Conservation (phyloP, 2,797 vertebrate species). For the Danio jaintianensis region DNA sequence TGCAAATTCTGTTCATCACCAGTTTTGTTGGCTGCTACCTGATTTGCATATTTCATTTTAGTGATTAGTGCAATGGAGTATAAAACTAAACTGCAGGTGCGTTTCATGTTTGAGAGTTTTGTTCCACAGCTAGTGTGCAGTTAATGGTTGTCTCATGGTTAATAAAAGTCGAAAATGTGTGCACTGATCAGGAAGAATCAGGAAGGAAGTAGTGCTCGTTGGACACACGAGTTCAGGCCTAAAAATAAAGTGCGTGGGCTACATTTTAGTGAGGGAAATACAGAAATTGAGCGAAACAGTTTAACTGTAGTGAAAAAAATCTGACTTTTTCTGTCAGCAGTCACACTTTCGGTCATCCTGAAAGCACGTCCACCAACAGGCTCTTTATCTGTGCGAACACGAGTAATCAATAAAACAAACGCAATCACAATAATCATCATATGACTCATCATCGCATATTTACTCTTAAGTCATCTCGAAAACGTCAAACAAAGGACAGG, state of each 20-base stretch:
- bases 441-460: constrained; percentile 30
- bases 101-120: background rate
- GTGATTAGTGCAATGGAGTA: background rate
- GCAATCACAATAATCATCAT: constrained; percentile 14
- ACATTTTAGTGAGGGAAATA: background rate
- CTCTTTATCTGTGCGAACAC: background rate
- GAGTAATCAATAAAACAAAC: constrained; percentile 22
- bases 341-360: background rate
- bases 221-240: background rate
- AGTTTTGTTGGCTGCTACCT: background rate
- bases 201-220: constrained; percentile 12
- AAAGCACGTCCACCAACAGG: background rate
- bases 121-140: background rate
- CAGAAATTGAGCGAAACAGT: background rate
- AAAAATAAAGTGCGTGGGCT: background rate
- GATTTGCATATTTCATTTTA: background rate
- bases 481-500: constrained; percentile 35
- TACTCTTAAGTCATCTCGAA: constrained; percentile 18
- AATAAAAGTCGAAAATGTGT: constrained; percentile 17
- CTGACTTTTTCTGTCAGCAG: background rate
- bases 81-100: background rate
- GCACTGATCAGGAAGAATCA: constrained; percentile 10
- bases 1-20: background rate
- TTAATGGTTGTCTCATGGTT: constrained; percentile 2
- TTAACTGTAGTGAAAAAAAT: background rate